These are phyloP conservation scores for Alouatta palliata DNA, from an alignment of 2,113 vertebrate species.

Conservation along the genomic window DNA sequence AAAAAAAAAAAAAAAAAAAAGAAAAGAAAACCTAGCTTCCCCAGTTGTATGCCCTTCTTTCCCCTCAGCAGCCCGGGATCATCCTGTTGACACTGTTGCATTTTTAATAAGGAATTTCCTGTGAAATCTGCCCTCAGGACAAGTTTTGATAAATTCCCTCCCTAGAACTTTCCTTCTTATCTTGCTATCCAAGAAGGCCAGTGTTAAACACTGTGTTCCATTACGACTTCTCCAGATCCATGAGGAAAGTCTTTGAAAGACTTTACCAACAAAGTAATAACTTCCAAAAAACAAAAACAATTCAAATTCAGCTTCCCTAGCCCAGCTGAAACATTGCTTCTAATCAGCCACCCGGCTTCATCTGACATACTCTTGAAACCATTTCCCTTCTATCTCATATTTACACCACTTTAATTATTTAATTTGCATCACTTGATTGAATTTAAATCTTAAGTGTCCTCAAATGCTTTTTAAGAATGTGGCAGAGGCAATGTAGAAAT, in stretches of 20 bases:
- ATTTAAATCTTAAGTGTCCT: not conserved
- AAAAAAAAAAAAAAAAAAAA: no score
- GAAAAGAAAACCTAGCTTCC: no score
- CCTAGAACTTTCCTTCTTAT: not conserved
- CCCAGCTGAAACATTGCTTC: not conserved
- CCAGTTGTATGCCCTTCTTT: not conserved
- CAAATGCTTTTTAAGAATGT: not conserved
- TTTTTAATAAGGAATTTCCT: constrained; percentile 32
- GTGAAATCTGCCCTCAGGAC: not conserved
- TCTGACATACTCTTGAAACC: not conserved
- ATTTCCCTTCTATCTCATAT: not conserved
- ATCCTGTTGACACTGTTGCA: not conserved
- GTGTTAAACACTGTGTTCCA: not conserved
- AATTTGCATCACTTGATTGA: not conserved
- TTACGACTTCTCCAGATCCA: not conserved
- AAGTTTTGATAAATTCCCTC: not conserved
- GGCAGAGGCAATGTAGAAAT: not conserved
- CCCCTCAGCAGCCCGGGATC: not conserved
- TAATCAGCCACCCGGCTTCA: not conserved
- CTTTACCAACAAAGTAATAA: not conserved
- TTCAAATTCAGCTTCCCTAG: not conserved
- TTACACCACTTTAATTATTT: not conserved
- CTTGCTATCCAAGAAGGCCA: not conserved
- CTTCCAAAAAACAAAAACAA: not conserved
- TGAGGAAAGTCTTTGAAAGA: not conserved